A percentile compares a stretch with the other conserved stretches of the same genome.
Conservation (phyloP, 2,113 vertebrate genomes). For the Narcine bancroftii region DNA sequence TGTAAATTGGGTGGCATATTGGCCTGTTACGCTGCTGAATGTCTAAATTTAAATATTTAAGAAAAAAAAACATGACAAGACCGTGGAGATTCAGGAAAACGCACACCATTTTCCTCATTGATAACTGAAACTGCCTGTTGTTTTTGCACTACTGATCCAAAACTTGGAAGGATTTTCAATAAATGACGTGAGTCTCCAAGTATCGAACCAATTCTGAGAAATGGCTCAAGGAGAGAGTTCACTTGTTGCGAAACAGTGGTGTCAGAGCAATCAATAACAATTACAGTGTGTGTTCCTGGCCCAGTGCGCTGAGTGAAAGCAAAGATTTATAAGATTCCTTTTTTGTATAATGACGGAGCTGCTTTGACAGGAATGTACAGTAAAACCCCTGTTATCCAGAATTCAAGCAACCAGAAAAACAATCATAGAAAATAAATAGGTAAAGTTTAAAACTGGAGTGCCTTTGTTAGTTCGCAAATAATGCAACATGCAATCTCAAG, state of each 20-base stretch:
- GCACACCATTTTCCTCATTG: background rate
- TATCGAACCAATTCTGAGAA: background rate
- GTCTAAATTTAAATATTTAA: too few relatives aligned
- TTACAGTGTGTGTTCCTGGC: background rate
- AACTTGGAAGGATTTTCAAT: background rate
- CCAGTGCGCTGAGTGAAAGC: background rate
- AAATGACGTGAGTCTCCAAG: background rate
- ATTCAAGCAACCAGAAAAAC: too few relatives aligned
- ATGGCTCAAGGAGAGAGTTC: background rate
- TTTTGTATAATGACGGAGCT: background rate
- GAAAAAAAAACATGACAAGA: background rate
- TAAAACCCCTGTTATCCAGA: too few relatives aligned
- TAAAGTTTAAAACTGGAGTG: too few relatives aligned
- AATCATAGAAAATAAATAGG: too few relatives aligned
- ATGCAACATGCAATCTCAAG: too few relatives aligned
- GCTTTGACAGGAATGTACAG: background rate
- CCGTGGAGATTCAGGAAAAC: background rate
- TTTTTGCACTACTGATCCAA: background rate
- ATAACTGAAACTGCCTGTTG: conserved; percentile 1
- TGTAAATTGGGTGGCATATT: too few relatives aligned
- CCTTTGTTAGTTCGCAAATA: too few relatives aligned
- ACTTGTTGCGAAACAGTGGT: background rate
- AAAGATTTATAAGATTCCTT: background rate
- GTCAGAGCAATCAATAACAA: background rate
- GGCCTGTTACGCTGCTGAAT: too few relatives aligned